These are phyloP conservation scores for Lithophane ornitopus DNA, from an alignment of 2,888 invertebrate genomes.

Conservation along the genomic window DNA sequence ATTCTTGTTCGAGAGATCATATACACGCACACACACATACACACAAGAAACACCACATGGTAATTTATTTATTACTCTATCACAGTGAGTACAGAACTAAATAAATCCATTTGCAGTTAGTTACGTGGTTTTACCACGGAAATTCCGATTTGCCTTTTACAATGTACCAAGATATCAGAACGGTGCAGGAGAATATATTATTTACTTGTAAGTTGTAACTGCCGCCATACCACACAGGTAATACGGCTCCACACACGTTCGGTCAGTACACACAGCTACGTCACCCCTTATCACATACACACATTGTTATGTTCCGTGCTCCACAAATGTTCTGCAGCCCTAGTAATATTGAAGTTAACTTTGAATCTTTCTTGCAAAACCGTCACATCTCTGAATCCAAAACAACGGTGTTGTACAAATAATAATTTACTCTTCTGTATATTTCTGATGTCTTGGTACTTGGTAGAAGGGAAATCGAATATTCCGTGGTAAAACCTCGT, in stretches of 20 bases:
- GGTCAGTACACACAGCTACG: neutral
- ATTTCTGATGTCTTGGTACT: conserved; percentile 31
- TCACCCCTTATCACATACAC: neutral
- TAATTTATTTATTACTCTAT: no score
- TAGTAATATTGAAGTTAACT: conserved; percentile 41
- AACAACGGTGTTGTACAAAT: neutral
- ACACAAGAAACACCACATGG: neutral
- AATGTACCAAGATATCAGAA: conserved; percentile 25
- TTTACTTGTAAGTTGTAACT: neutral
- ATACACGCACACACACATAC: neutral
- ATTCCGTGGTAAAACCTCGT: conserved; percentile 25
- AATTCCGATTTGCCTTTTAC: conserved; percentile 20
- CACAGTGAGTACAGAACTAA: no score
- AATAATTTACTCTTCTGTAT: neutral
- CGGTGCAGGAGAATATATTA: conserved; percentile 12
- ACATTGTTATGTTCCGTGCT: neutral
- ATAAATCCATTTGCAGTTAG: no score
- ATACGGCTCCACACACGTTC: neutral
- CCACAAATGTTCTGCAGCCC: conserved; percentile 9
- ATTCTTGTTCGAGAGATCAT: neutral
- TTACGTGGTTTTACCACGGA: conserved; percentile 26
- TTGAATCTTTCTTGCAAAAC: conserved; percentile 34
- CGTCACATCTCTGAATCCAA: conserved; percentile 12
- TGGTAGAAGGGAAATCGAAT: conserved; percentile 11
- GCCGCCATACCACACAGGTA: neutral